Percentiles rank a stretch among this genome's conserved stretches.
Conservation (phyloP, 92 coral and sea anemone genomes). For the Bergia sp. region DNA sequence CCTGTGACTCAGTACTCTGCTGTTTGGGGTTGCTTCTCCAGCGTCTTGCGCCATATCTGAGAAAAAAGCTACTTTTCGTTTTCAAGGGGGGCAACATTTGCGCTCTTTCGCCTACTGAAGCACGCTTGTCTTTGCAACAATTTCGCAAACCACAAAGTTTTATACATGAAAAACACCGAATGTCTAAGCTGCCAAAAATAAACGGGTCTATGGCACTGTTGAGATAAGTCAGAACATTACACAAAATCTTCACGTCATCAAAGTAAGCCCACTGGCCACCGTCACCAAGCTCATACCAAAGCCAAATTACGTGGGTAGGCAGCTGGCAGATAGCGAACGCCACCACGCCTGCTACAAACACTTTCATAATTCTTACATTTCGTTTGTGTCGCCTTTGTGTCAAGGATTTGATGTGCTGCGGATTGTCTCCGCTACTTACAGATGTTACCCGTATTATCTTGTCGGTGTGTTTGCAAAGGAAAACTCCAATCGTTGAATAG, state of each 20-base stretch:
- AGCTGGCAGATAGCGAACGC: slow-evolving; percentile 73
- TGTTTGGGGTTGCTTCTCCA: not conserved
- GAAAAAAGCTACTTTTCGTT: not conserved
- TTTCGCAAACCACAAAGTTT: not conserved
- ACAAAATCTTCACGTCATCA: slow-evolving; percentile 48
- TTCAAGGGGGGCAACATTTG: not conserved
- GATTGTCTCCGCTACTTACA: slow-evolving; percentile 9
- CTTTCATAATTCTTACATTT: slow-evolving; percentile 64
- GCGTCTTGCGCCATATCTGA: not conserved
- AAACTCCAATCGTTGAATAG: slow-evolving; percentile 57
- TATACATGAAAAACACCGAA: not conserved
- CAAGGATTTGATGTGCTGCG: slow-evolving; percentile 33
- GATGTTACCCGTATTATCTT: slow-evolving; percentile 23
- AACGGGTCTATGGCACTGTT: slow-evolving; percentile 85
- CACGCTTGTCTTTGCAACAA: not conserved
- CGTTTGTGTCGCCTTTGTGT: slow-evolving; percentile 40
- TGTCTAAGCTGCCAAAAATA: slow-evolving; percentile 68
- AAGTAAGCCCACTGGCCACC: slow-evolving; percentile 59
- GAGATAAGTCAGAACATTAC: slow-evolving; percentile 64
- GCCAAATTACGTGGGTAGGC: slow-evolving; percentile 78
- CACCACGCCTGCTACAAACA: slow-evolving; percentile 70
- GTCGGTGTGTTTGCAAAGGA: slow-evolving; percentile 45
- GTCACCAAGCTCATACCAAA: slow-evolving; percentile 77
- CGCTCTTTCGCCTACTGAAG: not conserved
- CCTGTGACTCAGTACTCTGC: not conserved